Conservation (phyloP, 1,140 invertebrate species). For the Drosophila melanogaster region DNA sequence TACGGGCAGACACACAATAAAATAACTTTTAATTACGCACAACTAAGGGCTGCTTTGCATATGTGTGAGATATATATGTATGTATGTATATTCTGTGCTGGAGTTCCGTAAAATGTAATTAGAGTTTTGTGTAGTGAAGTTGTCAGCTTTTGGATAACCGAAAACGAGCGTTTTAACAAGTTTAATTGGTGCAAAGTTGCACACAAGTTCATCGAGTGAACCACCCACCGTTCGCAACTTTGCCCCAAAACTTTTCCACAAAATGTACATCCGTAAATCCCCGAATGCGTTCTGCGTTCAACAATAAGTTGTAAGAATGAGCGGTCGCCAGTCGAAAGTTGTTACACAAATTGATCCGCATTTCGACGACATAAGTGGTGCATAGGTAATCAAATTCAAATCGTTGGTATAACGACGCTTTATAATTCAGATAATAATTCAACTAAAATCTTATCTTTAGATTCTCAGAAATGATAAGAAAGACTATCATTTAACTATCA, state of each 20-base stretch:
- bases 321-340: constrained; percentile 35
- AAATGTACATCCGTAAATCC: constrained; percentile 6
- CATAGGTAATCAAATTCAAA: too few species aligned
- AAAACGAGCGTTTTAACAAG: constrained; percentile 83
- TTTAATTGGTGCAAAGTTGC: constrained; percentile 82
- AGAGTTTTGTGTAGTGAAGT: constrained; percentile 80
- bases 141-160: constrained; percentile 81
- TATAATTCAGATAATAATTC: too few species aligned
- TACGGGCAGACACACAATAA: constrained; percentile 65
- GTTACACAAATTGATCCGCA: constrained; percentile 36
- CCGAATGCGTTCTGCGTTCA: constrained; percentile 10
- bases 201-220: constrained; percentile 69
- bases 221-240: constrained; percentile 38
- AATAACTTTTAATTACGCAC: constrained; percentile 82
- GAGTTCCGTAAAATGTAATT: constrained; percentile 77
- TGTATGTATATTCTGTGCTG: neutral
- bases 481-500: too few species aligned
- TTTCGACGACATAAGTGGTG: constrained; percentile 9
- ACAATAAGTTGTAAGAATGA: constrained; percentile 36
- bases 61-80: constrained; percentile 13
- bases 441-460: too few species aligned
- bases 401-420: too few species aligned
- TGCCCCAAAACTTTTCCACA: constrained; percentile 54
- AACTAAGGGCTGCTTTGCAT: constrained; percentile 60
- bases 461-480: too few species aligned